These are phyloP conservation scores for Hybognathus amarus DNA, from an alignment of 2,797 vertebrate genomes.

Conservation along the genomic window DNA sequence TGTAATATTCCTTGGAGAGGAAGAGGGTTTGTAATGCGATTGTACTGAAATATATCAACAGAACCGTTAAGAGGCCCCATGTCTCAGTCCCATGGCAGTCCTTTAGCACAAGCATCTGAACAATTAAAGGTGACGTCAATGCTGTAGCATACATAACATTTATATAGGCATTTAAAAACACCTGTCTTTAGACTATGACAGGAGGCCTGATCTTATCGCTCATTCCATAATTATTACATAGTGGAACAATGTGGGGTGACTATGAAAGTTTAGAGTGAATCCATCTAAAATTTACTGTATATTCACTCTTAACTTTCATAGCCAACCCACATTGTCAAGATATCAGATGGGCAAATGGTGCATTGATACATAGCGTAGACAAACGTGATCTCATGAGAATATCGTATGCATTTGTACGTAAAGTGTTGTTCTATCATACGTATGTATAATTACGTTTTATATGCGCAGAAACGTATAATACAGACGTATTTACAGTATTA, in stretches of 20 bases:
- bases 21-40: not conserved
- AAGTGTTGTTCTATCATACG: too few relatives aligned
- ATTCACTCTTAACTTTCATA: too few relatives aligned
- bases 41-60: slow-evolving; percentile 29
- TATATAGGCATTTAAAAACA: slow-evolving; percentile 38
- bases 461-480: too few relatives aligned
- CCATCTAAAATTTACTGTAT: too few relatives aligned
- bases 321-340: not conserved
- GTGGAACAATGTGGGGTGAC: slow-evolving; percentile 4
- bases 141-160: not conserved
- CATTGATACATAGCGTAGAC: not conserved
- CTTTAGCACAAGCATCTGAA: slow-evolving; percentile 35
- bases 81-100: slow-evolving; percentile 31
- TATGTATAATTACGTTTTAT: too few relatives aligned
- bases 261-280: not conserved
- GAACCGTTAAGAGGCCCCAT: slow-evolving; percentile 20
- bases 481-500: too few relatives aligned
- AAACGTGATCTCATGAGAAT: too few relatives aligned
- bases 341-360: slow-evolving; percentile 10
- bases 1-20: slow-evolving; percentile 30
- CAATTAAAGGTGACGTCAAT: slow-evolving; percentile 35
- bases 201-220: not conserved
- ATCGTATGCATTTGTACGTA: too few relatives aligned
- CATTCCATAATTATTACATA: slow-evolving; percentile 32
- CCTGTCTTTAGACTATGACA: slow-evolving; percentile 33